Percentiles rank a stretch among this genome's conserved stretches.
Conservation (phyloP, 2,797 vertebrate genomes). For the Diceros bicornis region DNA sequence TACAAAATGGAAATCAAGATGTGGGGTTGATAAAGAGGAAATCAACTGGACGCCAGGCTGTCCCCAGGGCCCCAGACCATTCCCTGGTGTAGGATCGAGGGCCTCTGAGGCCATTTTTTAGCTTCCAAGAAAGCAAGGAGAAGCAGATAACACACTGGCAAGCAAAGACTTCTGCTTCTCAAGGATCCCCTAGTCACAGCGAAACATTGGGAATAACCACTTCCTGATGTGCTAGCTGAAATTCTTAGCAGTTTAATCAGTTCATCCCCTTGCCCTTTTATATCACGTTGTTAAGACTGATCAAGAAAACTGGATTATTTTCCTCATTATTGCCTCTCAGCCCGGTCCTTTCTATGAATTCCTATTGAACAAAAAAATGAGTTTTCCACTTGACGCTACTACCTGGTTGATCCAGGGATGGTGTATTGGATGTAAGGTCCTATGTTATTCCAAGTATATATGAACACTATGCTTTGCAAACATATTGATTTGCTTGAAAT, state of each 20-base stretch:
- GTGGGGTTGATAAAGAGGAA: background rate
- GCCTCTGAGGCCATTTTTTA: background rate
- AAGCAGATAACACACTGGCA: background rate
- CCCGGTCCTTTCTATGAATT: background rate
- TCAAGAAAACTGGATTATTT: background rate
- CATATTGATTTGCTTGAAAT: background rate
- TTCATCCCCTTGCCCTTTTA: background rate
- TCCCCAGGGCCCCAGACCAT: background rate
- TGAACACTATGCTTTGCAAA: background rate
- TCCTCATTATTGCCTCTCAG: background rate
- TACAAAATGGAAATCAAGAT: background rate
- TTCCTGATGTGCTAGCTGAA: background rate
- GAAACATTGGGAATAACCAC: background rate
- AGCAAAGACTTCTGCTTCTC: background rate
- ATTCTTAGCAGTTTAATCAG: background rate
- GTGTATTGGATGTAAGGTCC: background rate
- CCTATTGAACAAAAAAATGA: background rate
- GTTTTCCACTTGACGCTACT: background rate
- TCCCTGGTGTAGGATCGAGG: background rate
- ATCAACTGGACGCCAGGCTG: background rate
- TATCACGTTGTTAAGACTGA: background rate
- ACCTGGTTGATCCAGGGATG: background rate
- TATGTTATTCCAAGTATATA: background rate
- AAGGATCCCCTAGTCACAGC: fast-evolving
- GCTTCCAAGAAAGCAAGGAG: background rate